These are phyloP conservation scores for Globodera ellingtonae DNA, from an alignment of 1,140 invertebrate species.

Conservation along the genomic window DNA sequence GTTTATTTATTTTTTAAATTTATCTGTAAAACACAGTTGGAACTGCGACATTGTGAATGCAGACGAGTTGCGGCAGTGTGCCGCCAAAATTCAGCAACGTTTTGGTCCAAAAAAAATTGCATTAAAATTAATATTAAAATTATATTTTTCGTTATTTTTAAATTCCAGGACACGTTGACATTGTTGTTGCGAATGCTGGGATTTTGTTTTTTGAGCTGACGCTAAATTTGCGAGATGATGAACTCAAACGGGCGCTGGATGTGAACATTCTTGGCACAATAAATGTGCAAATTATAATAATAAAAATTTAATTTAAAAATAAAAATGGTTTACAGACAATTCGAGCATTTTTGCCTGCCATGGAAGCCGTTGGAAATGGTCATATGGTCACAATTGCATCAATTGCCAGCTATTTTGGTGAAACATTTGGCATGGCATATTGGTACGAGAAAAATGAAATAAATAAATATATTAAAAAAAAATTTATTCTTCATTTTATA, in stretches of 20 bases:
- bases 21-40: constrained; percentile 24
- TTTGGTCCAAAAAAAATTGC: constrained; percentile 47
- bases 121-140: neutral
- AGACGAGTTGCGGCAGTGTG: constrained; percentile 35
- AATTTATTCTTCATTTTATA: too few relatives aligned
- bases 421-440: constrained; percentile 63
- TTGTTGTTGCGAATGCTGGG: constrained; percentile 63
- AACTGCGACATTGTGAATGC: constrained; percentile 49
- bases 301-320: neutral
- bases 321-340: constrained; percentile 54
- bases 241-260: constrained; percentile 53
- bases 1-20: too few relatives aligned
- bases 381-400: constrained; percentile 63
- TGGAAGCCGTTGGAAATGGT: constrained; percentile 56
- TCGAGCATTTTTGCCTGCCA: constrained; percentile 56
- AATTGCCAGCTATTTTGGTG: constrained; percentile 61
- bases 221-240: constrained; percentile 49
- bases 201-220: constrained; percentile 58
- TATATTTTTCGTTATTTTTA: too few relatives aligned
- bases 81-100: constrained; percentile 40
- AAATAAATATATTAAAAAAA: too few relatives aligned
- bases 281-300: constrained; percentile 32
- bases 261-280: constrained; percentile 62
- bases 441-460: constrained; percentile 24
- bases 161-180: constrained; percentile 47